phyloP scores from a whole-genome alignment of 2,797 vertebrate species.

The Zenarchopterus dispar region DNA sequence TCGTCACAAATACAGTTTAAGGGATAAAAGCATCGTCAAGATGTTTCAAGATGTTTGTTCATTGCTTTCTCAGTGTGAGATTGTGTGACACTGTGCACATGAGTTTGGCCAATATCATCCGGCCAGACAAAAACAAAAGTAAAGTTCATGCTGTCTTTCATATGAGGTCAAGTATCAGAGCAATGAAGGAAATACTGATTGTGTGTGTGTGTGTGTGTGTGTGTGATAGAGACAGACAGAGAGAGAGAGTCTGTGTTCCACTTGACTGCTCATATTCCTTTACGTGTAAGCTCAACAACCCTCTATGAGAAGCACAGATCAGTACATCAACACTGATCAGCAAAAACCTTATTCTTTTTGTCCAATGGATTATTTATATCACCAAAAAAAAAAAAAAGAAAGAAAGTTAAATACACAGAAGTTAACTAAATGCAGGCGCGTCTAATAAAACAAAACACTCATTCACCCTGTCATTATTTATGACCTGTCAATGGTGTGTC shows the following conservation, averaged over 20 bases:
- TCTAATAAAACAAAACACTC: no score
- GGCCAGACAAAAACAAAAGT: neutral
- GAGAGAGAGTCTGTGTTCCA: slow-evolving; percentile 9
- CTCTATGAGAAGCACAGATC: slow-evolving; percentile 18
- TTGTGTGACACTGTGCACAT: neutral
- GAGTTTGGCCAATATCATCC: neutral
- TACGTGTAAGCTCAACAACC: slow-evolving; percentile 10
- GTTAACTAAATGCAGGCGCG: no score
- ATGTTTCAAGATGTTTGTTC: no score
- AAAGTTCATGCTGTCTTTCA: neutral
- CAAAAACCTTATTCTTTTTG: neutral
- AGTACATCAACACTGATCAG: neutral
- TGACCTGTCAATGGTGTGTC: no score
- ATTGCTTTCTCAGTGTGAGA: no score
- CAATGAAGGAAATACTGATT: neutral
- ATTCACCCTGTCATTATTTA: no score
- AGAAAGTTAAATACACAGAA: no score
- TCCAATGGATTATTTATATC: neutral
- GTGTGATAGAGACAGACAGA: no score
- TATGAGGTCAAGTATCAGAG: slow-evolving; percentile 4
- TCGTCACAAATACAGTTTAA: no score
- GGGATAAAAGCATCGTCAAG: no score
- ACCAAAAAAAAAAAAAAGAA: no score
- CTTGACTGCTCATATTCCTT: slow-evolving; percentile 6
- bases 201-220: slow-evolving; percentile 1